A percentile compares a stretch with the other conserved stretches of the same genome.
These are phyloP conservation scores for Mesitornis unicolor DNA, from an alignment of 2,113 vertebrate genomes.

Conservation along the genomic window DNA sequence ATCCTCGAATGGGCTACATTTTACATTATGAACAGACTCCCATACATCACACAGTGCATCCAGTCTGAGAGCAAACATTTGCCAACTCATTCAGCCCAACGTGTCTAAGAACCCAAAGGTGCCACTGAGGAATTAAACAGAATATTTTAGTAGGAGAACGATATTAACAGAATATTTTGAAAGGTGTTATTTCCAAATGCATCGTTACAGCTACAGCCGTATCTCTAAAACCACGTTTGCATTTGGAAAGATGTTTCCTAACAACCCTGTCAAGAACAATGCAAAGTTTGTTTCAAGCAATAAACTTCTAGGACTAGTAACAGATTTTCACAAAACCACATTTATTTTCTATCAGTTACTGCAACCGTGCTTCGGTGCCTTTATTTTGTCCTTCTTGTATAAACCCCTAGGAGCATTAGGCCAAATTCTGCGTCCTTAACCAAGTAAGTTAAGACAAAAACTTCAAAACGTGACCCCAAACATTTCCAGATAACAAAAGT, in stretches of 20 bases:
- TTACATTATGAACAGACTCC: background rate
- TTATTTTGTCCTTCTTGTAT: background rate
- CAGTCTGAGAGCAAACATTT: background rate
- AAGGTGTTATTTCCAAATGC: background rate
- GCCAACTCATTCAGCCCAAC: background rate
- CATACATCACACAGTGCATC: background rate
- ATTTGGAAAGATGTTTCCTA: background rate
- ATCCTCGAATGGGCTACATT: background rate
- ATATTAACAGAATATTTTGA: background rate
- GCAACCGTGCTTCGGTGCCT: background rate
- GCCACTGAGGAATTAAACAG: background rate
- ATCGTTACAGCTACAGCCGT: background rate
- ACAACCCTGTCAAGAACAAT: background rate
- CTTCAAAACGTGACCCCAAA: background rate
- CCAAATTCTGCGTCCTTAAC: background rate
- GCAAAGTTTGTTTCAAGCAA: slow-evolving; percentile 8
- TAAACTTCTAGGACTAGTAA: background rate
- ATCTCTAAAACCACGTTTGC: background rate
- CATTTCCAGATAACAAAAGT: background rate
- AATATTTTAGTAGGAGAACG: background rate
- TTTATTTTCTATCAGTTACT: background rate
- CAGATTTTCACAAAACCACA: background rate
- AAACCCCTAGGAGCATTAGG: fast-evolving
- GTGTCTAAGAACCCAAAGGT: background rate
- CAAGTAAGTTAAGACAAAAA: background rate